Base-by-base conservation (phyloP, 2,888 invertebrate species). In the Steinernema carpocapsae region DNA sequence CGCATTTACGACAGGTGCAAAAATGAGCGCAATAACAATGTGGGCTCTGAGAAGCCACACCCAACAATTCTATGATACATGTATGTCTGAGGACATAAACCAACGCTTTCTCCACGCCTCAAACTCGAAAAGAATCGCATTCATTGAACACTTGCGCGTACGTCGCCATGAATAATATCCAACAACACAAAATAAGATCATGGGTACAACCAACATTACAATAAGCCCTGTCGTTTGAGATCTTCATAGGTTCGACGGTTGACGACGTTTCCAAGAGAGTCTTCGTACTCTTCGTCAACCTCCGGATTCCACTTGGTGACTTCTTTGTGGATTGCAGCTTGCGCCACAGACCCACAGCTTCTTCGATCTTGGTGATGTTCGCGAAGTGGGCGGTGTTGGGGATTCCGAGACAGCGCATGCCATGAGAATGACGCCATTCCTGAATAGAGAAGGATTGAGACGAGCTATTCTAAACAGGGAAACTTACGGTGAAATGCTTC, bases 361-460 rank as follows among this genome's bases (percentile, higher is more conserved):
- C 87, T 29, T 82, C 80, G 77, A 86, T 87, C 88, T 95, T 94
- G 0, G 97, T 99, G 46, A 99, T 97, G 88, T 99, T 99, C 0
- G 99, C 97, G 90, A 99, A 99, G 90, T 99, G 99, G 0, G 99
- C 97, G 0, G 99, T 99, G 89, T 99, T 99, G 0, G 99, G 99
- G 83, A 99, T 99, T 6, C 97, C 97, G 19, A 99, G 91, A 88
- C 99, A 99, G 26, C 97, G 91, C 97, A 99, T 99, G 45, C 97
- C 97, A 84, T 92, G 91, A 42, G 92, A 92, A 87, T 92, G 92
- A 73, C 92, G 88, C 92, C 92, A 92, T 88, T 92, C 92, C 90
- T 91, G 80, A 7, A 87, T 83, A 74, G 76, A 78, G 74, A 76
- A 75, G 70, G 22, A 74, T 32, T 51, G 14, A 37, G 45, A 37